A percentile compares a stretch with the other conserved stretches of the same genome.
These are phyloP conservation scores for Timema podura DNA, from an alignment of 2,888 invertebrate genomes.

Conservation along the genomic window DNA sequence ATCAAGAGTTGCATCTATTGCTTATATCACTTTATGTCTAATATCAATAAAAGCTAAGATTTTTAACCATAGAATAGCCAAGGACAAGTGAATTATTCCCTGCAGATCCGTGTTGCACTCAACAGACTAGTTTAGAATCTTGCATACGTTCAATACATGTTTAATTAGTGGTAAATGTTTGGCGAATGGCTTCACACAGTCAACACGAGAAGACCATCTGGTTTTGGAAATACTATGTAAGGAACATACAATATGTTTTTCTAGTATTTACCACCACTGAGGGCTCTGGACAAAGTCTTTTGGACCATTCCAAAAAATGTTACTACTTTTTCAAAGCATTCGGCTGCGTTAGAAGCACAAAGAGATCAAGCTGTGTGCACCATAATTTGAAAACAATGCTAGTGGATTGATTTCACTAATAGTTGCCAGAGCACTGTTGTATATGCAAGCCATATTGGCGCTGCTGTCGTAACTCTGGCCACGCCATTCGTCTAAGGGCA, in stretches of 20 bases:
- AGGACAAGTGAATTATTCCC: not conserved
- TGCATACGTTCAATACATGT: no score
- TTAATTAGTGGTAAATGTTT: no score
- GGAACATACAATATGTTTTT: not conserved
- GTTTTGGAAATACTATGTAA: no score
- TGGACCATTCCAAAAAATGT: conserved; percentile 16
- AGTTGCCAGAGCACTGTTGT: not conserved
- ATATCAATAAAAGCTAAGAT: no score
- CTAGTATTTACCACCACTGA: not conserved
- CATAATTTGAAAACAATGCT: conserved; percentile 14
- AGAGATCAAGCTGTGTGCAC: conserved; percentile 9
- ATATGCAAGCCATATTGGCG: conserved; percentile 5
- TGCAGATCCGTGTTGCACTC: not conserved
- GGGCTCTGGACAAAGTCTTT: not conserved
- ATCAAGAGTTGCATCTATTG: no score
- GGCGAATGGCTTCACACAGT: no score
- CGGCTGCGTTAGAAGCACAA: conserved; percentile 2
- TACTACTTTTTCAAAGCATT: conserved; percentile 14
- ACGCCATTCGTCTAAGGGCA: not conserved
- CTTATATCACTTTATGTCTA: no score
- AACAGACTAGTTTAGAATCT: not conserved
- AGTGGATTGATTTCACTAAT: conserved; percentile 7
- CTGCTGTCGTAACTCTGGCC: conserved; percentile 12
- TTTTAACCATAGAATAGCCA: conserved; percentile 9
- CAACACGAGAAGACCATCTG: no score